Evolutionary conservation across 2,797 vertebrate genomes (phyloP).

Genomic region (Hafferia zeledoni): DNA sequence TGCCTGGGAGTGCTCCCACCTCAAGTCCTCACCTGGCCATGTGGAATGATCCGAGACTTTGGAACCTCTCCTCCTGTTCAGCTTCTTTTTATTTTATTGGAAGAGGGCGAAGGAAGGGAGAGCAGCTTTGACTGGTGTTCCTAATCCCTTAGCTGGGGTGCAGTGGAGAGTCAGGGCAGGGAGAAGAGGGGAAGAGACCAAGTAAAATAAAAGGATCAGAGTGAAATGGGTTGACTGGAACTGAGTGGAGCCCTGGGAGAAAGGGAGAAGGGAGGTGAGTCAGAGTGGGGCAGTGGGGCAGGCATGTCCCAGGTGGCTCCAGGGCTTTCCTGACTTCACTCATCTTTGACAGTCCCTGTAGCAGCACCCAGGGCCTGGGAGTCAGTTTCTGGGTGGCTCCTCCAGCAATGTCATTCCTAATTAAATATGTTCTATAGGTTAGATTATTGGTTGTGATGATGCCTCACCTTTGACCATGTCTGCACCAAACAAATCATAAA

Average conservation of each 20-base stretch:
- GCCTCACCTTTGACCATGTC: constrained; percentile 13
- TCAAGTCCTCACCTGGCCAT: rapidly evolving
- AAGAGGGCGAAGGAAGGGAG: background rate
- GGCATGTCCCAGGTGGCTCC: background rate
- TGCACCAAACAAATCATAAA: constrained; percentile 22
- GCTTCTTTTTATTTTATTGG: background rate
- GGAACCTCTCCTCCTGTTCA: background rate
- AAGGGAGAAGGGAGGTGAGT: background rate
- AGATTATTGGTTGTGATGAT: background rate
- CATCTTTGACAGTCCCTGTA: background rate
- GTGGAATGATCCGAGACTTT: background rate
- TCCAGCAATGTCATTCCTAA: constrained; percentile 32
- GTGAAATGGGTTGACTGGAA: background rate
- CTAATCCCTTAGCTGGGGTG: background rate
- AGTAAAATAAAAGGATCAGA: background rate
- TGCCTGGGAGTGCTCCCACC: background rate
- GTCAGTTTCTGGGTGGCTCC: constrained; percentile 50
- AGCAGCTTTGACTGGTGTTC: background rate
- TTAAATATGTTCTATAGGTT: constrained; percentile 35
- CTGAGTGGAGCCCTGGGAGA: background rate
- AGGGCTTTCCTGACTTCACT: background rate
- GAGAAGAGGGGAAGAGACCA: background rate
- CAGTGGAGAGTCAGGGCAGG: background rate
- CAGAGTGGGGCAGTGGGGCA: background rate
- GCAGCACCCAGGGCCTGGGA: background rate